These are phyloP conservation scores for Malacosoma neustria DNA, from an alignment of 2,888 invertebrate species.

Conservation along the genomic window DNA sequence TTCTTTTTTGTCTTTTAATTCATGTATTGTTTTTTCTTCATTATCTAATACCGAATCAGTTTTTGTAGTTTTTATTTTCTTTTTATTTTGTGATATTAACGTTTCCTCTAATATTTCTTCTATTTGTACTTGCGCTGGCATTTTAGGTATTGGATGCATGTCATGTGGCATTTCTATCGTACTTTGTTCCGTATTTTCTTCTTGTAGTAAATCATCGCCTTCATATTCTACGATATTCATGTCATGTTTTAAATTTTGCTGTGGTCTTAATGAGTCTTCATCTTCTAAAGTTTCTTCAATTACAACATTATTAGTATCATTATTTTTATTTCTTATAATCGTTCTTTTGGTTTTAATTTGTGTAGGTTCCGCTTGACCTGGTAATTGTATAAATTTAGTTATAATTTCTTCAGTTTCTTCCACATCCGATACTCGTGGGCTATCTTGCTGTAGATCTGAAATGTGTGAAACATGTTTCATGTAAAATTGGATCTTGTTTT, in stretches of 20 bases:
- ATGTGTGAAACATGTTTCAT: constrained; percentile 34
- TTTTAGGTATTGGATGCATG: constrained; percentile 37
- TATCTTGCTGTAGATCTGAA: constrained; percentile 18
- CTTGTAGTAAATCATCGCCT: constrained; percentile 28
- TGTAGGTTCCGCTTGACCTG: constrained; percentile 66
- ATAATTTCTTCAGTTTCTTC: constrained; percentile 77
- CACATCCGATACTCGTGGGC: constrained; percentile 52
- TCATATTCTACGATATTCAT: constrained; percentile 58
- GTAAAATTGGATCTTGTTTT: no score
- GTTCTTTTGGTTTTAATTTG: constrained; percentile 75
- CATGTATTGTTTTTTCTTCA: no score
- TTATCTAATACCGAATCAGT: not conserved
- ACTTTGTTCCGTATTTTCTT: constrained; percentile 34
- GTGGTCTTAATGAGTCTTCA: constrained; percentile 25
- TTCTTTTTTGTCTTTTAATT: no score
- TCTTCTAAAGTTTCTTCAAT: constrained; percentile 68
- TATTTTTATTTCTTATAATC: constrained; percentile 60
- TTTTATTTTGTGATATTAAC: not conserved
- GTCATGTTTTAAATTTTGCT: constrained; percentile 22
- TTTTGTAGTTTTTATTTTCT: constrained; percentile 5
- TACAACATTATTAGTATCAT: constrained; percentile 56
- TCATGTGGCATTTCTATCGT: constrained; percentile 52
- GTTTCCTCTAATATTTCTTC: constrained; percentile 39
- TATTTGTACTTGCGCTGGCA: constrained; percentile 35
- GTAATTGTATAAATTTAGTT: constrained; percentile 71